Base-by-base conservation (phyloP, 1,140 invertebrate species). In the Pristionchus pacificus region DNA sequence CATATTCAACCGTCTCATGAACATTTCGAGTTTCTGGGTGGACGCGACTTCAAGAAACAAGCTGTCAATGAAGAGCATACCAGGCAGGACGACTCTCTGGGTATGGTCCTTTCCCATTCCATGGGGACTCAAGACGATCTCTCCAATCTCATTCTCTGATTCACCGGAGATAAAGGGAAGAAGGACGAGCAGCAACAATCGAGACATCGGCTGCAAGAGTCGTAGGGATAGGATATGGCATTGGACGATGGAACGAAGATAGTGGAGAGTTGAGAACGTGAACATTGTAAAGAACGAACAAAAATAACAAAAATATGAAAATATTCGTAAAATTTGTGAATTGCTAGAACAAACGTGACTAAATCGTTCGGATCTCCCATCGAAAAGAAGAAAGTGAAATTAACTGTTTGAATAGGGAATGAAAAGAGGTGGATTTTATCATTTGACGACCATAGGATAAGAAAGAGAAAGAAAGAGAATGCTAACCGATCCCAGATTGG, bases 81-180 rank as follows among this genome's bases (percentile, higher is more conserved):
- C 80, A 38, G 80, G 80, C 72, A 82, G 84, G 24, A 82, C 74
- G 32, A 82, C 73, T 61, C 75, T 71, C 65, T 78, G 71, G n/a
- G 74, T 60, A 32, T 67, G 68, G 27, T 80, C 49, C n/a, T 78
- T 80, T 49, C 80, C 78, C 57, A 78, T 77, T 33, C 79, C 79
- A 33, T 74, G 80, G 19, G 79, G 74, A 2, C 80, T 82, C n/a
- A 80, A 67, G 38, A 80, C 71, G 61, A 80, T 72, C 65, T 68
- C 38, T 19, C 58, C 58, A 19, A 58, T 65, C 25, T 62, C 71
- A 2, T 27, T 31, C 49, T 57, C 49, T 28, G 59, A 66, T 66
- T 66, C 65, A 2, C 32, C 49, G 25, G 65, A 66, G 6, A 66
- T 32, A 27, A 66, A 29, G 27, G 27, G 65, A 13, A 27, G 59